Evolutionary conservation across 1,140 invertebrate genomes (phyloP).

Genomic region (Hetaerina americana): DNA sequence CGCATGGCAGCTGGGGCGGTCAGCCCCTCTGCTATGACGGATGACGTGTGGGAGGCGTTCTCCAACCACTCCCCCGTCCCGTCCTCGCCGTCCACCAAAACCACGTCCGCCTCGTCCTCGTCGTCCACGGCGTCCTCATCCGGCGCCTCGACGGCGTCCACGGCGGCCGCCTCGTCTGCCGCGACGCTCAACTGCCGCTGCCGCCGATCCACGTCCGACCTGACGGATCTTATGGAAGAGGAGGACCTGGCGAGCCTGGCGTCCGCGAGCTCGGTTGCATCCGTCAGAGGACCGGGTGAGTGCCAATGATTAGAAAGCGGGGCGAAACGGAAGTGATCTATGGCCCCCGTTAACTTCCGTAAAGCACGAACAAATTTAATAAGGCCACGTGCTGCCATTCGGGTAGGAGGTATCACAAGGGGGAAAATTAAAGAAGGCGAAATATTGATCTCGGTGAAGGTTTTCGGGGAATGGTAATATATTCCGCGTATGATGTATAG

Average conservation of each 20-base stretch:
- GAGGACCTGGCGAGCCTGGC: neutral
- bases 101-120: neutral
- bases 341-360: no score
- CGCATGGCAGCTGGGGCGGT: neutral
- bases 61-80: neutral
- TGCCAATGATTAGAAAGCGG: no score
- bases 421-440: no score
- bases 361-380: no score
- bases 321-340: no score
- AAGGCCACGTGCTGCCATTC: no score
- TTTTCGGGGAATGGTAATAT: no score
- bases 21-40: neutral
- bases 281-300: neutral
- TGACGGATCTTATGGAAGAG: slow-evolving; percentile 13
- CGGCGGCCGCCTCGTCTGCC: slow-evolving; percentile 3
- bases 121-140: neutral
- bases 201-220: slow-evolving; percentile 12
- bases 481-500: no score
- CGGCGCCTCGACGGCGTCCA: neutral
- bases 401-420: no score
- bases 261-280: neutral
- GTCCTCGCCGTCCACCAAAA: neutral
- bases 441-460: no score
- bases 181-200: neutral
- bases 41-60: neutral